These are phyloP conservation scores for Mythimna pallens DNA, from an alignment of 2,888 invertebrate species.

Conservation along the genomic window DNA sequence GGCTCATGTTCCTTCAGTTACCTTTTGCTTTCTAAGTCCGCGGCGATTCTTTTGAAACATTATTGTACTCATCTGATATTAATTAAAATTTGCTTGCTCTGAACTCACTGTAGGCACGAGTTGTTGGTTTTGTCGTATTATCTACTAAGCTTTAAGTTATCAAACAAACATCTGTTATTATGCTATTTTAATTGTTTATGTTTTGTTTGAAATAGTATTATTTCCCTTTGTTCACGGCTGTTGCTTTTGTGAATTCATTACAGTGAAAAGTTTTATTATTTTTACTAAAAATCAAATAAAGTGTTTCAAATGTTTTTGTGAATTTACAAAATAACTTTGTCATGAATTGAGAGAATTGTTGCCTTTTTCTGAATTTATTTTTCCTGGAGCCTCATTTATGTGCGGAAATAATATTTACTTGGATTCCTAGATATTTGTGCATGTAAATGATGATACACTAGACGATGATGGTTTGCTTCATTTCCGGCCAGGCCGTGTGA, in stretches of 20 bases:
- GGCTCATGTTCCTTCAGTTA: too few species aligned
- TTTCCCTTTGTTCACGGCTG: conserved; percentile 5
- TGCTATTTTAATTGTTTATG: conserved; percentile 19
- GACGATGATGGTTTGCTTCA: background rate
- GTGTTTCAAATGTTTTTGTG: too few species aligned
- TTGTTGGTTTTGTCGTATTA: conserved; percentile 11
- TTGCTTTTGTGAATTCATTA: background rate
- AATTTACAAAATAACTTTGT: background rate
- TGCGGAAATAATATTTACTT: too few species aligned
- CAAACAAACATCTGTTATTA: conserved; percentile 18
- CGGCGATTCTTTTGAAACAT: conserved; percentile 1
- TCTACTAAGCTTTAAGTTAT: conserved; percentile 43
- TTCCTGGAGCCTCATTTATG: background rate
- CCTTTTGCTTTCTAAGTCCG: too few species aligned
- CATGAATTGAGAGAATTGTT: background rate
- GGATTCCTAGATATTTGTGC: too few species aligned
- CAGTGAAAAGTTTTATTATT: background rate
- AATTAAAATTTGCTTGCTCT: background rate
- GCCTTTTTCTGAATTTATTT: background rate
- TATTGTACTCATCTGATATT: conserved; percentile 2
- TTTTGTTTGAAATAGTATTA: conserved; percentile 18
- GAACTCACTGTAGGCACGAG: background rate
- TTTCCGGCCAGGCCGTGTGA: background rate
- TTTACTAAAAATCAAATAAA: background rate
- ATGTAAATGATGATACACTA: too few species aligned